Base-by-base conservation (phyloP, 2,888 invertebrate genomes). In the Drosophila buzzatii region DNA sequence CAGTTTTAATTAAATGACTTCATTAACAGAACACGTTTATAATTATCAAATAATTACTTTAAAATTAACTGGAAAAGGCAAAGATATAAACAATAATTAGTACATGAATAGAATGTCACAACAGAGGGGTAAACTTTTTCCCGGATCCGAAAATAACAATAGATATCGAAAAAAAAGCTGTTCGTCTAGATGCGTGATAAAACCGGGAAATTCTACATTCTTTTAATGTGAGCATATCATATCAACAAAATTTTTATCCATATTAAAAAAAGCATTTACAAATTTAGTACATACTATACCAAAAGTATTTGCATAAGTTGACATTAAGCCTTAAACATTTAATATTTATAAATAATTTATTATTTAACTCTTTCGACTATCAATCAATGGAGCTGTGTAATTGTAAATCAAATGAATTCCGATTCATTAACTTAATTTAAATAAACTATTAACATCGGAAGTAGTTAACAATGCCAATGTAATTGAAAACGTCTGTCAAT, bases 121-220 rank as follows among this genome's bases (percentile, higher is more conserved):
- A 5, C 61, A 41, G 45, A 23, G 35, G 58, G 0, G 6, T 12
- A 39, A 23, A 20, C 14, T 55, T 64, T 77, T 74, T 59, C 74
- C 74, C 77, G 74, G 71, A 77, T 67, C 49, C 27, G 31, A 33
- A 9, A 39, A 56, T 23, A 66, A 57, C 73, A 73, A 73, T 76
- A 23, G 35, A 57, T 44, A 33, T 16, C 20, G 12, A 39, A 20
- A 52, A 52, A 20, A 37, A 41, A 31, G 12, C 31, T 8, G 8
- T 14, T 47, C 39, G 27, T 10, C 41, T 39, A 23, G 44, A 39
- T 39, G 31, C 33, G 9, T 31, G 42, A 16, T 41, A 69, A 35
- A 9, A 2, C 18, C 14, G 41, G 27, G 18, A 52, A 70, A 60
- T 63, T 63, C 49, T 23, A 23, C 14, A 31, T 27, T 27, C 6